Percentiles rank a stretch among this genome's conserved stretches.
These are phyloP conservation scores for Eupeodes luniger DNA, from an alignment of 2,888 invertebrate species.

Conservation along the genomic window DNA sequence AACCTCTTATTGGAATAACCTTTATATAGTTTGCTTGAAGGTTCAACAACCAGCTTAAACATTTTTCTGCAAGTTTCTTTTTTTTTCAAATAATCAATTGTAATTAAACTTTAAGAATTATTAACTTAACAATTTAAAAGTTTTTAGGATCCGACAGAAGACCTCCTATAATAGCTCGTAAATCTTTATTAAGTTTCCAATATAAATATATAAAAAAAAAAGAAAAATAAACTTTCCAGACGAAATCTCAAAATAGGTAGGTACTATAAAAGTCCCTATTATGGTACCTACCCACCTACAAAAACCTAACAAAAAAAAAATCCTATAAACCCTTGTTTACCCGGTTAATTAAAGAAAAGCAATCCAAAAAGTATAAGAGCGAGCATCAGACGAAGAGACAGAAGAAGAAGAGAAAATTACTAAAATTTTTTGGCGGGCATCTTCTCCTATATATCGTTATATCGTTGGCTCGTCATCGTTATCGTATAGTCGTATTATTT, in stretches of 20 bases:
- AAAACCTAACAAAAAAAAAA: constrained; percentile 19
- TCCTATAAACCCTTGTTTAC: constrained; percentile 64
- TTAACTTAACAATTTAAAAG: constrained; percentile 11
- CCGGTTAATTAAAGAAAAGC: constrained; percentile 70
- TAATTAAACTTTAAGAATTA: not conserved
- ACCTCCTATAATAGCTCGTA: not conserved
- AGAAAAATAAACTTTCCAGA: constrained; percentile 30
- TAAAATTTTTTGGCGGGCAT: constrained; percentile 15
- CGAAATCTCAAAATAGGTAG: not conserved
- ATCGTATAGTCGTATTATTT: not conserved
- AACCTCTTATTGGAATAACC: too few species aligned
- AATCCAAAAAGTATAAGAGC: constrained; percentile 35
- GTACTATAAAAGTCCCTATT: not conserved
- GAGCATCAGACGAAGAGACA: not conserved
- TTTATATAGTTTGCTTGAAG: too few species aligned
- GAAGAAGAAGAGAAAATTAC: constrained; percentile 27
- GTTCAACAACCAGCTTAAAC: too few species aligned
- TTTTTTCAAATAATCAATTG: not conserved
- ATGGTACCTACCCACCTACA: not conserved
- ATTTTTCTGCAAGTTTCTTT: not conserved
- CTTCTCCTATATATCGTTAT: not conserved
- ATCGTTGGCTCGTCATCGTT: too few species aligned
- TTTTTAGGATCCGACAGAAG: not conserved
- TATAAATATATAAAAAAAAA: not conserved
- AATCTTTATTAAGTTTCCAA: constrained; percentile 9